These are phyloP conservation scores for Neotoma lepida DNA, from an alignment of 2,113 vertebrate species.

Conservation along the genomic window DNA sequence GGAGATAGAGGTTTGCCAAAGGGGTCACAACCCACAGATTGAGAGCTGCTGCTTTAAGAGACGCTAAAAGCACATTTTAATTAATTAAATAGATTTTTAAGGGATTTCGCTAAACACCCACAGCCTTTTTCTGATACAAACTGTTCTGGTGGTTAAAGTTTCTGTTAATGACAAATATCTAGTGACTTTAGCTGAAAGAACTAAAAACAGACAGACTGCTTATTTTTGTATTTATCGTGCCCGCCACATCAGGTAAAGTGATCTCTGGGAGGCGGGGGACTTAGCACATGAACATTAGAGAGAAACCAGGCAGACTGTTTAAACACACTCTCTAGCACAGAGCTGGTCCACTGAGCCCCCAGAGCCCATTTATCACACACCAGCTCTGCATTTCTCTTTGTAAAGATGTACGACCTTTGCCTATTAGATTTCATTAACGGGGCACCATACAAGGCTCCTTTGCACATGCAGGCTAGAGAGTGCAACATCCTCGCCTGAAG, in stretches of 20 bases:
- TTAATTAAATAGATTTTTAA: slow-evolving; percentile 48
- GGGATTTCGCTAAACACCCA: slow-evolving; percentile 31
- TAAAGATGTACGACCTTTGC: slow-evolving; percentile 92
- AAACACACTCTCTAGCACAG: slow-evolving; percentile 84
- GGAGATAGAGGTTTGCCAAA: neutral
- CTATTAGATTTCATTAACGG: slow-evolving; percentile 92
- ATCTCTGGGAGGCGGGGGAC: slow-evolving; percentile 60
- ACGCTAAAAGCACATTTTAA: slow-evolving; percentile 35
- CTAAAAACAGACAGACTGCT: slow-evolving; percentile 16
- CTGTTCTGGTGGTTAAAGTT: neutral
- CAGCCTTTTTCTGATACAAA: slow-evolving; percentile 28
- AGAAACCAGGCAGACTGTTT: slow-evolving; percentile 78
- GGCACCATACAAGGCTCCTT: slow-evolving; percentile 90
- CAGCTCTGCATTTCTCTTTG: slow-evolving; percentile 89
- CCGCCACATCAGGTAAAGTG: slow-evolving; percentile 67
- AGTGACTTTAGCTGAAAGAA: slow-evolving; percentile 28
- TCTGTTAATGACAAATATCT: neutral
- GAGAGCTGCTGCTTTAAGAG: neutral
- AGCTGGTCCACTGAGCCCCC: slow-evolving; percentile 84
- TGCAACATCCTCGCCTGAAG: slow-evolving; percentile 92
- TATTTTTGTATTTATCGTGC: slow-evolving; percentile 75
- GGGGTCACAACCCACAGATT: neutral
- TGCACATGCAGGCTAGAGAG: slow-evolving; percentile 87
- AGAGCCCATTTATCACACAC: slow-evolving; percentile 87
- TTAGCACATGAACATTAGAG: slow-evolving; percentile 74